Evolutionary conservation across 2,113 vertebrate genomes (phyloP).

Genomic region (Rhagologus leucostigma): DNA sequence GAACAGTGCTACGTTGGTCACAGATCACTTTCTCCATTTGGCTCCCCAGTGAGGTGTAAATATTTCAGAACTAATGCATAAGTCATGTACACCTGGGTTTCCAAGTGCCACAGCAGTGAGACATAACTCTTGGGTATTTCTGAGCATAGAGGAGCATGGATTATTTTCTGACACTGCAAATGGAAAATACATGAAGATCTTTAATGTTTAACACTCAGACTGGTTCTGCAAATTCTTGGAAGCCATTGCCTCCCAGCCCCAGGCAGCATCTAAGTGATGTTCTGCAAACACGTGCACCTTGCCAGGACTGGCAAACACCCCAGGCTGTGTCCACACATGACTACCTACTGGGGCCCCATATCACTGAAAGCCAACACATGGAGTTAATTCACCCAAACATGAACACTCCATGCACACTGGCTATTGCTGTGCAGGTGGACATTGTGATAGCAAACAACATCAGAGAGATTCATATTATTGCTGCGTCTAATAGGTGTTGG

Average conservation of each 20-base stretch:
- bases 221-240: not conserved
- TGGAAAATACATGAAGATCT: not conserved
- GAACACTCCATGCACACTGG: not conserved
- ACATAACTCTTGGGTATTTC: constrained; percentile 30
- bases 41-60: constrained; percentile 39
- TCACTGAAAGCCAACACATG: not conserved
- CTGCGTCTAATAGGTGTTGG: not conserved
- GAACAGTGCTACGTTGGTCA: not conserved
- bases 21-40: constrained; percentile 25
- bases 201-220: not conserved
- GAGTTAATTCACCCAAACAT: not conserved
- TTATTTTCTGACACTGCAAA: not conserved
- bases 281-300: not conserved
- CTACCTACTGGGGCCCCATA: not conserved
- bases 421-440: not conserved
- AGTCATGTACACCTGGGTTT: constrained; percentile 47
- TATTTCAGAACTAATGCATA: constrained; percentile 53
- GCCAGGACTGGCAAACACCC: not conserved
- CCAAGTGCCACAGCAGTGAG: not conserved
- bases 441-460: not conserved
- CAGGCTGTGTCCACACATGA: not conserved
- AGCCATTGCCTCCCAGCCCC: not conserved
- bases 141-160: not conserved
- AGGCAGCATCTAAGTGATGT: not conserved
- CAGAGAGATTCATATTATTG: not conserved